Percentiles rank a stretch among this genome's conserved stretches.
phyloP scores from a whole-genome alignment of 2,888 invertebrate species.

The Taphrorychus bicolor region DNA sequence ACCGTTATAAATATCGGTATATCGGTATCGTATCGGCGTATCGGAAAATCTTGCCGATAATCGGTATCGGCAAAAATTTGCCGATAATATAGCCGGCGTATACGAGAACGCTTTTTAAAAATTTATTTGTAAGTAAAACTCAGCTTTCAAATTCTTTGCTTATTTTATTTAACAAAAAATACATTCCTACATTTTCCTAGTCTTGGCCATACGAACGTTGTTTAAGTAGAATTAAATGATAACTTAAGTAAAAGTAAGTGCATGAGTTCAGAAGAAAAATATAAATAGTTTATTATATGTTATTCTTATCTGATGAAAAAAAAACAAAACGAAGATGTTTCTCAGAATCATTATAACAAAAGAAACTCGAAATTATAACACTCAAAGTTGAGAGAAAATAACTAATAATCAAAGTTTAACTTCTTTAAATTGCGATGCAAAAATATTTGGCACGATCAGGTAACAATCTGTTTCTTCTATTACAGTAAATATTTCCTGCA shows the following conservation, averaged over 20 bases:
- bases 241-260: not conserved
- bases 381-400: not conserved
- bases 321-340: no score
- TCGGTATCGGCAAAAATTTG: not conserved
- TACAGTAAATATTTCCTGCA: not conserved
- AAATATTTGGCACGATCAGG: not conserved
- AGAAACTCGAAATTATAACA: no score
- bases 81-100: not conserved
- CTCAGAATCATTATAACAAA: no score
- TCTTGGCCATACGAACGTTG: no score
- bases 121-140: not conserved
- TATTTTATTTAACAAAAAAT: no score
- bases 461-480: not conserved
- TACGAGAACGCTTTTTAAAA: no score
- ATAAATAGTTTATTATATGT: not conserved
- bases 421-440: not conserved
- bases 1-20: not conserved
- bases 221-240: no score
- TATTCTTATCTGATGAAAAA: not conserved
- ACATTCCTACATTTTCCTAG: no score
- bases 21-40: no score
- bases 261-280: not conserved
- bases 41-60: no score
- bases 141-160: no score
- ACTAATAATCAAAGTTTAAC: not conserved